Conservation (phyloP, 2,888 invertebrate species). For the Brachypalpus laphriformis region DNA sequence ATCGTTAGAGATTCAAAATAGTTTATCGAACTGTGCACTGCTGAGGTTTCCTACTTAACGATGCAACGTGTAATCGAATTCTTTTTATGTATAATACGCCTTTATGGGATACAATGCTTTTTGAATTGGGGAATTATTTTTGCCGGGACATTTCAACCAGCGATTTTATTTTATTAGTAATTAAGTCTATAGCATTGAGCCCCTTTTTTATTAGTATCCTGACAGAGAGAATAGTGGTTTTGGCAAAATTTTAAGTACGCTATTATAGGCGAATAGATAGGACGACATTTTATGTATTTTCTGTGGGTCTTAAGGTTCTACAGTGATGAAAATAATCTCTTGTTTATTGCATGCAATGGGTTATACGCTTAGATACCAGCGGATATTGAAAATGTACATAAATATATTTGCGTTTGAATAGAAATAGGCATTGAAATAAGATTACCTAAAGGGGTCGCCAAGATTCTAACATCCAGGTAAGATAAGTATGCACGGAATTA, state of each 20-base stretch:
- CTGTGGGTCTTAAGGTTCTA: not conserved
- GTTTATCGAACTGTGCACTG: not conserved
- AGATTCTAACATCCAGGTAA: not conserved
- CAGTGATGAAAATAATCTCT: not conserved
- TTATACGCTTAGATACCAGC: not conserved
- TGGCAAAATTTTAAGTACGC: not conserved
- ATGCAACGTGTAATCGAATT: not conserved
- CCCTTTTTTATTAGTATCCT: not conserved
- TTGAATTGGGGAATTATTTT: not conserved
- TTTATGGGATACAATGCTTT: conserved; percentile 5
- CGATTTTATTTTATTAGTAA: conserved; percentile 40
- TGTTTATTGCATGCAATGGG: not conserved
- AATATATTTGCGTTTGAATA: not conserved
- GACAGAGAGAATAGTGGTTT: not conserved
- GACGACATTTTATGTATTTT: not conserved
- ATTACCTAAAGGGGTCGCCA: not conserved
- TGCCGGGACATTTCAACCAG: not conserved
- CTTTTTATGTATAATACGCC: not conserved
- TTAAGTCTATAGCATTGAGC: conserved; percentile 23
- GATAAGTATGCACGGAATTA: not conserved
- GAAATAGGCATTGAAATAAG: not conserved
- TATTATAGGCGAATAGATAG: not conserved
- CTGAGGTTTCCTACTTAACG: not conserved
- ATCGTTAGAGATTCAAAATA: not conserved
- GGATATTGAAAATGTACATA: not conserved